Evolutionary conservation across 2,888 invertebrate genomes (phyloP), one percentile per base, ranked within the genome.

Genomic region (Ashinkailepas kermadecensis): DNA sequence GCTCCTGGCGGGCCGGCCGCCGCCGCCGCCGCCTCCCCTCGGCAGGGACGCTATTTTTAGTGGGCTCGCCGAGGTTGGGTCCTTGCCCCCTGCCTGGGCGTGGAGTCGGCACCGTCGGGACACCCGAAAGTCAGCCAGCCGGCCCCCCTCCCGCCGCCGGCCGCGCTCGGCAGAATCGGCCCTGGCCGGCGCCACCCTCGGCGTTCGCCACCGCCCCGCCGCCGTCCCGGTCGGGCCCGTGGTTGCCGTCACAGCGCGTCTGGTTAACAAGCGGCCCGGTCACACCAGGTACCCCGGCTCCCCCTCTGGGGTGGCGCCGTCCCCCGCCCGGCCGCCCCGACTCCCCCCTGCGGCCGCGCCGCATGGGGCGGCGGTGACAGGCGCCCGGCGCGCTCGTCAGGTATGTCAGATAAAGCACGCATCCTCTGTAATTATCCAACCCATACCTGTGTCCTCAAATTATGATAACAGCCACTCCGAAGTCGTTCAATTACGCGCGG

Each of bases 21-120:
- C 65, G 65, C 23, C 7, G 7, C 65, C n/a, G 39, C 62, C n/a
- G 81, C 59, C 57, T 56, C 81, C 57, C 67, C 65, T 74, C 54
- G 11, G 56, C 74, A 11, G 74, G 65, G 70, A 21, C 74, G 74
- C 74, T 74, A 74, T 74, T 74, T 74, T 74, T 21, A 54, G 74
- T 56, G 74, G 54, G 74, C 11, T 18, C 70, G 70, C 70, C 62
- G 39, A 21, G 15, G 74, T 56, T 74, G 56, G 74, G 74, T 74
- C 74, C 74, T 56, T 74, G 74, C 74, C 74, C 74, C 74, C 74
- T 74, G 74, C 74, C 21, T 74, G 56, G 56, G 11, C 21, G 74
- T 10, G 74, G 56, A 54, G 74, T 21, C 74, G 74, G 74, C 74
- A 15, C 39, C 70, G 70, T 13, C 70, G 12, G 70, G 70, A 15